Conservation (phyloP, 2,113 vertebrate species). For the Phalacrocorax carbo region DNA sequence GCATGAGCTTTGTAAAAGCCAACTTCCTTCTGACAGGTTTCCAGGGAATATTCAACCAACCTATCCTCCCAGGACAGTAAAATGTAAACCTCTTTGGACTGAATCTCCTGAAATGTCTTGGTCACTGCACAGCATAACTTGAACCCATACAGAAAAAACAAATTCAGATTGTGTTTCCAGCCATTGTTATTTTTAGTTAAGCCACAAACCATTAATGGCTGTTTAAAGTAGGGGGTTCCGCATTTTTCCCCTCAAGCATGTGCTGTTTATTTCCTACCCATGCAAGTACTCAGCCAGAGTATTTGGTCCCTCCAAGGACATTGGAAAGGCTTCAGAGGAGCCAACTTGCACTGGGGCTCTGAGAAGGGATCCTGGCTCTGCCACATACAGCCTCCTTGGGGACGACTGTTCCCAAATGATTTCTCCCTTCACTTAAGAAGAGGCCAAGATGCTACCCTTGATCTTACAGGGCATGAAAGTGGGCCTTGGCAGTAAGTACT, state of each 20-base stretch:
- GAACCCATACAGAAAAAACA: background rate
- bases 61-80: background rate
- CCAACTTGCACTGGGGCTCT: background rate
- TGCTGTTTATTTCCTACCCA: background rate
- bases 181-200: constrained; percentile 25
- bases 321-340: background rate
- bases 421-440: background rate
- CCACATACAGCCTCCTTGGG: background rate
- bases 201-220: constrained; percentile 17
- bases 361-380: background rate
- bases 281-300: background rate
- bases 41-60: background rate
- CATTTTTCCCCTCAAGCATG: background rate
- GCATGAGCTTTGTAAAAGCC: background rate
- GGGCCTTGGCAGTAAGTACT: background rate
- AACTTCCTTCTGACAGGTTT: background rate
- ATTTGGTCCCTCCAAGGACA: background rate
- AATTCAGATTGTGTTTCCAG: background rate
- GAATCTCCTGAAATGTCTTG: background rate
- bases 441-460: background rate
- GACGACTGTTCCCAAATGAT: background rate
- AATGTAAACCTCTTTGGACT: background rate
- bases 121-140: background rate
- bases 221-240: background rate
- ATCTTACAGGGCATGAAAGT: background rate